Base-by-base conservation (phyloP, 1,140 invertebrate species). In the Drosophila setifemur region DNA sequence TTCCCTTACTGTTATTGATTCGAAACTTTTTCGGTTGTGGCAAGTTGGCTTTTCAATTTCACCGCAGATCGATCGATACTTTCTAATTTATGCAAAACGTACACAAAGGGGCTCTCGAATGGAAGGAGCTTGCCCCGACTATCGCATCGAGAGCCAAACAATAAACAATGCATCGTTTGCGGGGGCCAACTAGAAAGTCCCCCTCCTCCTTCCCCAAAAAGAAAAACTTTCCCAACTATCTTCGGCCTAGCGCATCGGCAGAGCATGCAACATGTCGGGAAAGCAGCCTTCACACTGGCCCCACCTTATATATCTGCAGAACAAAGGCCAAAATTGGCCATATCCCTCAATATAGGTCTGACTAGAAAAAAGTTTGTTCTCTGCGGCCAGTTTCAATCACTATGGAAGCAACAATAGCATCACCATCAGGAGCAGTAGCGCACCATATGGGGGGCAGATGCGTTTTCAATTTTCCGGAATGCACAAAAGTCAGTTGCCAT, bases 71-170 rank as follows among this genome's bases (percentile, higher is more conserved):
- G 58, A 82, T 82, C 77, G 77, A 83, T 83, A 73, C 39, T 69
- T 82, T 73, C 67, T 77, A 83, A 73, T 82, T 82, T 68, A 77
- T 72, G 77, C 54, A 54, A 55, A 81, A 75, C 44, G 70, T 54
- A 82, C 66, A 63, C 61, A 47, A 53, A 37, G 44, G 29, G 26
- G 45, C 42, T 29, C 21, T 16, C 31, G 25, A 48, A 64, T 57
- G 58, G 57, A 64, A 49, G 64, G 60, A 49, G 33, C 60, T 23
- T 11, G 3, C 31, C 40, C 54, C 49, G 57, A 26, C 58, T 58
- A 63, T 35, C 31, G 40, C 19, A 23, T 39, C 29, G 57, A 19
- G 42, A 35, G 57, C 31, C 58, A 64, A 64, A 64, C 60, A 64
- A 64, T 64, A 64, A 64, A 64, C 60, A 64, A 64, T 64, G 57